Conservation (phyloP, 2,113 vertebrate species). For the Zeus faber region DNA sequence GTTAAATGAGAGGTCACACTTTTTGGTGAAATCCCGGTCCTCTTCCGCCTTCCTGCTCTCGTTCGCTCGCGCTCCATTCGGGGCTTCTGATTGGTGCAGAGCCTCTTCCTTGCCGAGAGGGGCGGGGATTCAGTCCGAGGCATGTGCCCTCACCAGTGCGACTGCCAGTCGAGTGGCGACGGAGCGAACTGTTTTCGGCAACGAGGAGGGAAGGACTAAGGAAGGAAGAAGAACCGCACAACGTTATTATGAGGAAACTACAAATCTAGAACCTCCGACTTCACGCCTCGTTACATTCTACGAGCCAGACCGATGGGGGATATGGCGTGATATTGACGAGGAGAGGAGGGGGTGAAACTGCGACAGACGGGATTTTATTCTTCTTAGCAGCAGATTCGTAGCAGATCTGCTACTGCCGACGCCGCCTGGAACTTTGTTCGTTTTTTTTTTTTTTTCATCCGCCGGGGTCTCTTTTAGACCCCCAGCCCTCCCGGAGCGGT, state of each 20-base stretch:
- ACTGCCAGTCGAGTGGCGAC: too few relatives aligned
- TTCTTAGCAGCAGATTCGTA: slow-evolving; percentile 52
- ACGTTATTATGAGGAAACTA: slow-evolving; percentile 37
- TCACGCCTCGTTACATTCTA: slow-evolving; percentile 7
- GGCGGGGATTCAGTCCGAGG: slow-evolving; percentile 44
- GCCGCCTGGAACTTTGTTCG: slow-evolving; percentile 73
- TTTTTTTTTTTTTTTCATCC: slow-evolving; percentile 61
- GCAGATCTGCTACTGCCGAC: slow-evolving; percentile 48
- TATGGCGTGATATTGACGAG: slow-evolving; percentile 59
- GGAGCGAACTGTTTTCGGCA: slow-evolving; percentile 18
- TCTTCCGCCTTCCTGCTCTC: slow-evolving; percentile 23
- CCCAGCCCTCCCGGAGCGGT: slow-evolving; percentile 70
- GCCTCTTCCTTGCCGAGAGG: slow-evolving; percentile 43
- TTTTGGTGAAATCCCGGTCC: too few relatives aligned
- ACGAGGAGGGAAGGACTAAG: slow-evolving; percentile 56
- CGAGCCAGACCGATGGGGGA: slow-evolving; percentile 17
- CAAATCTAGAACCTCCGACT: slow-evolving; percentile 10
- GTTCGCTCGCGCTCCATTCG: slow-evolving; percentile 20
- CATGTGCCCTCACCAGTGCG: slow-evolving; percentile 24
- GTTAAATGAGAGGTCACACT: too few relatives aligned
- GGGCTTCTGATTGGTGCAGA: slow-evolving; percentile 53
- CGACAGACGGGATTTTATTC: slow-evolving; percentile 59
- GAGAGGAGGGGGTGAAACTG: slow-evolving; percentile 46
- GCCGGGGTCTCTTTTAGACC: slow-evolving; percentile 51
- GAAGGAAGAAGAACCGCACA: slow-evolving; percentile 32